Evolutionary conservation across 2,113 vertebrate genomes (phyloP), one percentile per base, ranked within the genome.

Genomic region (Raja brachyura): DNA sequence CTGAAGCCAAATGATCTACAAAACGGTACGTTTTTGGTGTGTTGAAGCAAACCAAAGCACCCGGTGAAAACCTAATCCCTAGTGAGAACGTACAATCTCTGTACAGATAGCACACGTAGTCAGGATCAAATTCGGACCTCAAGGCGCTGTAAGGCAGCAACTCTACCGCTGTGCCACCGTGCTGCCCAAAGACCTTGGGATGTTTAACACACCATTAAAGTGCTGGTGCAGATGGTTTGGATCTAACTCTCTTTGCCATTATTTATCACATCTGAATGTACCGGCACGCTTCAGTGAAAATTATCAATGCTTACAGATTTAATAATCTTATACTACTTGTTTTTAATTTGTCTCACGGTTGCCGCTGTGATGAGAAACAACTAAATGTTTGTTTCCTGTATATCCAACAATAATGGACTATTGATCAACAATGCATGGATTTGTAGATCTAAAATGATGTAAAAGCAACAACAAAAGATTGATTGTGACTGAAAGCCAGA

Each of bases 401-500:
- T 48, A 13, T 92, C 8, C 25, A 18, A 73, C 88, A 92, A 73
- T 92, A 92, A 92, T 73, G 68, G 68, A 92, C 63, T 92, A 92
- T 92, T 92, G 90, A 92, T 92, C 90, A 70, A 88, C 22, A 54
- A 73, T 11, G 11, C 68, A 74, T 73, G n/a, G 90, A 92, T 74
- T 39, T 92, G 39, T 54, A 92, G 39, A 92, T 20, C 22, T 54
- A 48, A 92, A 92, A 92, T 70, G 63, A 92, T 39, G 70, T 92
- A 73, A 92, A 92, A 92, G 90, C 90, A 92, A n/a, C 20, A 48
- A 92, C 73, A 73, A 48, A 73, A 73, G 73, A 92, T 92, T 92
- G 90, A 92, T 92, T 92, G 68, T 22, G 20, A 92, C 90, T 92
- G 73, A 92, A 92, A 92, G 66, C 90, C 90, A 92, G 22, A 39